These are phyloP conservation scores for Teinopalpus imperialis DNA, from an alignment of 2,888 invertebrate genomes.

Conservation along the genomic window DNA sequence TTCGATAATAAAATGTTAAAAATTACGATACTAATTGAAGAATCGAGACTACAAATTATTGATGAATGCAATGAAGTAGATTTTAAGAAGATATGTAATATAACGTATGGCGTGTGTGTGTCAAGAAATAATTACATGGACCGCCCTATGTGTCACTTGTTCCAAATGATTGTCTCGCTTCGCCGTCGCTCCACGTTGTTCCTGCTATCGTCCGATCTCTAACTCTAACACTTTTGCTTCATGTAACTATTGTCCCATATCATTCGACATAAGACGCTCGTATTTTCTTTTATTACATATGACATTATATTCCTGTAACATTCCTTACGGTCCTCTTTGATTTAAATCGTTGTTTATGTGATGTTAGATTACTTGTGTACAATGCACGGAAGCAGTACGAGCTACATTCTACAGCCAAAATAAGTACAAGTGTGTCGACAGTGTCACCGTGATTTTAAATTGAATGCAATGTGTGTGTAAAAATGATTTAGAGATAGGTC, in stretches of 20 bases:
- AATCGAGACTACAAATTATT: too few species aligned
- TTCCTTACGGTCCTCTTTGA: background rate
- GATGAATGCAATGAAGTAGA: constrained; percentile 6
- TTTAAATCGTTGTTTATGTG: constrained; percentile 6
- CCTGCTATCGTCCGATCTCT: background rate
- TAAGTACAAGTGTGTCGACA: too few species aligned
- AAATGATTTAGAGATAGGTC: too few species aligned
- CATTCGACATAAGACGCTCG: constrained; percentile 9
- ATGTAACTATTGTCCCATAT: constrained; percentile 13
- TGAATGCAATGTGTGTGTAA: too few species aligned
- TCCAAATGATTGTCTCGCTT: constrained; percentile 12
- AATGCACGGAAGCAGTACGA: too few species aligned
- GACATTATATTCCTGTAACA: background rate
- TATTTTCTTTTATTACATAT: background rate
- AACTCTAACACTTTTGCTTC: background rate
- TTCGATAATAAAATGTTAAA: background rate
- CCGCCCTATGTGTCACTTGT: constrained; percentile 1
- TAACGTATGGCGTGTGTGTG: constrained; percentile 1
- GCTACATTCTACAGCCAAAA: too few species aligned
- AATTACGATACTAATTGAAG: background rate
- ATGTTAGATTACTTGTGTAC: constrained; percentile 5
- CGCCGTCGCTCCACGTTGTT: too few species aligned
- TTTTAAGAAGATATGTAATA: background rate
- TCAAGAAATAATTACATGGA: background rate
- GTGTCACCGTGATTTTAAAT: too few species aligned